Conservation (phyloP, 1,140 invertebrate genomes). For the Dinothrombium tinctorium region DNA sequence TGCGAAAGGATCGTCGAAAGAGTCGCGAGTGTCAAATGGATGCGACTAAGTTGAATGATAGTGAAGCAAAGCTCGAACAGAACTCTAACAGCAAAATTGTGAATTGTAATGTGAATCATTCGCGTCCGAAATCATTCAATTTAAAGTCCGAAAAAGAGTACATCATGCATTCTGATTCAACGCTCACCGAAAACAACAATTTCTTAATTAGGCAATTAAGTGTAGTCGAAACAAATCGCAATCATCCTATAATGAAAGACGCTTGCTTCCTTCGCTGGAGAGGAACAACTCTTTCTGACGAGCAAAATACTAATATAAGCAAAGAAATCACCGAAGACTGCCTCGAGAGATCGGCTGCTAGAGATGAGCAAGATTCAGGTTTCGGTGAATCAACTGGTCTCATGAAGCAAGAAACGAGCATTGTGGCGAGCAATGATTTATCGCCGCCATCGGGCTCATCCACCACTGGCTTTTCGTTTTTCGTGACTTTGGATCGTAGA, state of each 20-base stretch:
- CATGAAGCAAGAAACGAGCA: not conserved
- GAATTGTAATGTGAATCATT: not conserved
- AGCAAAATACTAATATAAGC: not conserved
- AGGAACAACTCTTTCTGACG: too few relatives aligned
- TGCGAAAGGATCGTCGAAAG: not conserved
- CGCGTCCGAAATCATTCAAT: too few relatives aligned
- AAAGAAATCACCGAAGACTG: not conserved
- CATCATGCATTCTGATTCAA: too few relatives aligned
- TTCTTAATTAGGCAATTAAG: too few relatives aligned
- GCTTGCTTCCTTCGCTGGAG: too few relatives aligned
- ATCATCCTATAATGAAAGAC: too few relatives aligned
- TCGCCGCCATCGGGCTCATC: too few relatives aligned
- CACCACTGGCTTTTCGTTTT: not conserved
- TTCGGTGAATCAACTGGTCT: not conserved
- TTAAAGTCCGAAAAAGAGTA: too few relatives aligned
- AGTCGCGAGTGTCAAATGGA: not conserved
- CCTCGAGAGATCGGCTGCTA: not conserved
- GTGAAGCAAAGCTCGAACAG: not conserved
- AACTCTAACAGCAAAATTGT: not conserved
- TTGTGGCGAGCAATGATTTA: too few relatives aligned
- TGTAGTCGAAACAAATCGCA: too few relatives aligned
- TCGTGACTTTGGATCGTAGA: not conserved
- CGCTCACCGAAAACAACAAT: too few relatives aligned
- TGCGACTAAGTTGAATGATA: not conserved
- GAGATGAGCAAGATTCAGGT: not conserved